Evolutionary conservation across 2,113 vertebrate species (phyloP), one percentile per base, ranked within the genome.

Genomic region (Emydura subglobosa): DNA sequence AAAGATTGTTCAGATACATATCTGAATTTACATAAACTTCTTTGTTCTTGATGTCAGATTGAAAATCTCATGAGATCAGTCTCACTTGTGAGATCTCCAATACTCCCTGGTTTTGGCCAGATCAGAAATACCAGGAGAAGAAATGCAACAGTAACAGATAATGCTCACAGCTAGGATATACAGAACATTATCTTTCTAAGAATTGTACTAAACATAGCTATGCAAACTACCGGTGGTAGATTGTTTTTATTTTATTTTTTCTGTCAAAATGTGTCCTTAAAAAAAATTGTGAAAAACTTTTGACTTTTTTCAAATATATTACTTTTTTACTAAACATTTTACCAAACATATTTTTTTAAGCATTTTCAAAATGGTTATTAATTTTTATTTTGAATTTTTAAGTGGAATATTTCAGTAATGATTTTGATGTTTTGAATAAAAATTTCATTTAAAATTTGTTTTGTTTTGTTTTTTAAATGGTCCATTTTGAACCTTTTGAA

Each of bases 91-190:
- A 83, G 14, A 51, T 87, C 83, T 87, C 79, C 44, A 79, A 17
- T 47, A 80, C 16, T 74, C 51, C 5, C 42, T 72, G 79, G 7
- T 9, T 72, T 50, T 50, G 42, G 27, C 16, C 27, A 51, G 34
- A 87, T 57, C 27, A 51, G 83, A 90, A 16, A 12, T 29, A 47
- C 22, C 13, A 44, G 11, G 24, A 25, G 42, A 78, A 78, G 55
- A 65, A 92, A 92, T 79, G 81, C 57, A 92, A 88, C 80, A 68
- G 79, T 72, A 87, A 88, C 10, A 68, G 57, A 88, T 84, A 50
- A 59, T 31, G 65, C 68, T 88, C 83, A 25, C 42, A 88, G 55
- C 39, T 74, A 31, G 49, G 54, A 16, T 55, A 44, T 78, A 47
- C 22, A 78, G 10, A 24, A 78, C 13, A 47, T 78, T 44, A 13